These are phyloP conservation scores for Leptocoma aspasia DNA, from an alignment of 2,113 vertebrate species.

Conservation along the genomic window DNA sequence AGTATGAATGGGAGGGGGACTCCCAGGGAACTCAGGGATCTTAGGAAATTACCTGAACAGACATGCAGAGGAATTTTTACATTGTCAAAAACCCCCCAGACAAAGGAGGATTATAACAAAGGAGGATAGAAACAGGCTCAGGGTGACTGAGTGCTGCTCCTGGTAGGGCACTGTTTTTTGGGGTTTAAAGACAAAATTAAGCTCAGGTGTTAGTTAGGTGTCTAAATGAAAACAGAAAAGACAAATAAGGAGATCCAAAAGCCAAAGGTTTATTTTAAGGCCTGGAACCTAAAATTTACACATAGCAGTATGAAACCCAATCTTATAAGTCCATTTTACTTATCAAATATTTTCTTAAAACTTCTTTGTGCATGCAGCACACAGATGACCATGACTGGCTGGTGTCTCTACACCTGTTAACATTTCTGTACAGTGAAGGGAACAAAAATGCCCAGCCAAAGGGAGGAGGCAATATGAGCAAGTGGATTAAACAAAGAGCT, in stretches of 20 bases:
- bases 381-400: background rate
- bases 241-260: background rate
- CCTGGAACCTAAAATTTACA: background rate
- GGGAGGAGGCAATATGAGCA: background rate
- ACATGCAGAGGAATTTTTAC: background rate
- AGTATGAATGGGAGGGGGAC: background rate
- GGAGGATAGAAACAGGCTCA: background rate
- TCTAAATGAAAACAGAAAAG: background rate
- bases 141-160: background rate
- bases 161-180: fast-evolving
- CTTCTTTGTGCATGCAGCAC: background rate
- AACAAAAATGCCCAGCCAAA: background rate
- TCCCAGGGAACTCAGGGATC: background rate
- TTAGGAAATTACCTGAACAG: background rate
- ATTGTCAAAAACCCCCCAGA: fast-evolving
- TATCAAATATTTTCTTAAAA: background rate
- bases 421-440: background rate
- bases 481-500: background rate
- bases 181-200: background rate
- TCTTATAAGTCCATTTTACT: background rate
- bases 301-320: background rate
- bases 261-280: background rate
- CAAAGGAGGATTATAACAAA: background rate
- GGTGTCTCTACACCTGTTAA: background rate
- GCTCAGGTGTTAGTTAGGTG: background rate